Evolutionary conservation across 37 sponge, comb jelly and placozoan genomes (phyloP), one percentile per base, ranked within the genome.

Genomic region (Mnemiopsis leidyi): DNA sequence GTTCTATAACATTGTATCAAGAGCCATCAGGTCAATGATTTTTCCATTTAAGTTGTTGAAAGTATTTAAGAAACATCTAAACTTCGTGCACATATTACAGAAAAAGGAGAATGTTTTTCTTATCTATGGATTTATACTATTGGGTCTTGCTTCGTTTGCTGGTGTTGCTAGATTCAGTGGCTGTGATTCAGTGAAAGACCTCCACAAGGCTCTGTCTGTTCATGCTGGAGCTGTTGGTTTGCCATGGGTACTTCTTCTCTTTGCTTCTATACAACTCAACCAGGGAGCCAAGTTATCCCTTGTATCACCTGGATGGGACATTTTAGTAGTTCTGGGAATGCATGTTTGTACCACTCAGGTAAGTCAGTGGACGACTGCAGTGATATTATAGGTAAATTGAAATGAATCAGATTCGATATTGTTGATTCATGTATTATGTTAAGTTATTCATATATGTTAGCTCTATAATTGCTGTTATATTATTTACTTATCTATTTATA

Each of bases 261-360:
- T 23, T 39, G 90, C 90, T 23, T 85, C 90, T n/a, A 85, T 85
- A 1, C 90, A 85, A 85, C 90, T 85, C 48, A 85, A 85, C 90
- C 90, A 85, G 39, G 90, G 90, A 38, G 9, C 36, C 40, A 85
- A 85, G 90, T 5, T 85, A 7, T 85, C 90, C 2, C 90, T 85
- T 21, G 90, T 85, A 0, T 85, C 90, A 36, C 90, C 90, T 38
- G 90, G 90, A 13, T 85, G 90, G 90, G 90, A 85, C 39, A 85
- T 85, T 2, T 39, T 85, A 16, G 24, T 85, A 1, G 39, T 85
- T n/a, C 90, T 85, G 13, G 90, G 90, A 38, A 85, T 85, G 90
- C 90, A 85, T 26, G 90, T 85, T 26, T 85, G 90, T 39, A 85
- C 90, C 26, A 85, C 61, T 39, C 90, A 85, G 90, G 90, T 85